phyloP scores from a whole-genome alignment of 1,140 invertebrate genomes.

The Paracyclopina nana region DNA sequence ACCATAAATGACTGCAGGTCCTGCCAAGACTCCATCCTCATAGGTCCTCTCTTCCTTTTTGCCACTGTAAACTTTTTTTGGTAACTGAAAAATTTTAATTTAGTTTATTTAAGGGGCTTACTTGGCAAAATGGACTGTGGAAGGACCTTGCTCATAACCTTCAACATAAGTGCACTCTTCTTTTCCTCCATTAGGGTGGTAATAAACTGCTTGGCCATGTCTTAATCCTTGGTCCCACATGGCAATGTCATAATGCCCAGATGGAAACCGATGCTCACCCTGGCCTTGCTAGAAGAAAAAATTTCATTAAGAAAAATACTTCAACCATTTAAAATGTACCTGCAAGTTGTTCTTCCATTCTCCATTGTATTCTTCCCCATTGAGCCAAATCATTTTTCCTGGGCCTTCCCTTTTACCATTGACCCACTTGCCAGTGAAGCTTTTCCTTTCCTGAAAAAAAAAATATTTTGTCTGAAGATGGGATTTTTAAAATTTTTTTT shows the following conservation, averaged over 20 bases:
- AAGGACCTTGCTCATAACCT: neutral
- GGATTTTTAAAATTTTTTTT: neutral
- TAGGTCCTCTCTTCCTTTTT: neutral
- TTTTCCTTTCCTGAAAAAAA: neutral
- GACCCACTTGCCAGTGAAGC: neutral
- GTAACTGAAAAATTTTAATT: too few relatives aligned
- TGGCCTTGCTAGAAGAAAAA: neutral
- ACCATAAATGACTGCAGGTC: neutral
- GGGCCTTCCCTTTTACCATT: neutral
- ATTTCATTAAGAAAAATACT: neutral
- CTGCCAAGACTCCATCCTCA: neutral
- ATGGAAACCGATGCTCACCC: conserved; percentile 1
- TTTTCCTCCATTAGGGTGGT: neutral
- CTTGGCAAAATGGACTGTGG: neutral
- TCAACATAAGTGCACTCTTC: neutral
- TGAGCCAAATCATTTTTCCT: neutral
- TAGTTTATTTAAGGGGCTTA: too few relatives aligned
- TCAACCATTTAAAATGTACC: neutral
- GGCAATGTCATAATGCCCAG: neutral
- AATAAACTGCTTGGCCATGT: conserved; percentile 1
- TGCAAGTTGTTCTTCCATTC: conserved; percentile 2
- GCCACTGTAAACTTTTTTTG: neutral
- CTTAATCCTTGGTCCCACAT: neutral
- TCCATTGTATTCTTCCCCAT: neutral
- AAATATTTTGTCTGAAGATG: neutral